Evolutionary conservation across 2,113 vertebrate species (phyloP).

Genomic region (Pimephales promelas): DNA sequence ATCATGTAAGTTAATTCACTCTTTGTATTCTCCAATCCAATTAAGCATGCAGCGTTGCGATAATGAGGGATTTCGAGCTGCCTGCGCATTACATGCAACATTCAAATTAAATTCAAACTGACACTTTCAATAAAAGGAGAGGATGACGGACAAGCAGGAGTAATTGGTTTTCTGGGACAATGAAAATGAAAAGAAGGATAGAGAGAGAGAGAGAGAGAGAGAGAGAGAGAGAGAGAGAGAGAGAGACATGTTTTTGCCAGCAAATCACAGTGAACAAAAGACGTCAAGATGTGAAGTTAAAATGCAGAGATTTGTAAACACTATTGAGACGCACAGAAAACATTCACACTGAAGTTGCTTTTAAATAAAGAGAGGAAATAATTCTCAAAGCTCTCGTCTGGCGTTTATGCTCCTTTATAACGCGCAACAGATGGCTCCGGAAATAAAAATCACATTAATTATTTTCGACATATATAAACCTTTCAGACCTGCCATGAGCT

Average conservation of each 20-base stretch:
- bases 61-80: conserved; percentile 60
- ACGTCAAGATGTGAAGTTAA: conserved; percentile 47
- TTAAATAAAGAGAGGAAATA: conserved; percentile 6
- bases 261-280: conserved; percentile 47
- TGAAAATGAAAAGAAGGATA: conserved; percentile 54
- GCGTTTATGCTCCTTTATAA: not conserved
- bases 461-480: not conserved
- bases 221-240: conserved; percentile 37
- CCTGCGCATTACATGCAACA: conserved; percentile 54
- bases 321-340: conserved; percentile 30
- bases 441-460: not conserved
- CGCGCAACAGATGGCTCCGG: not conserved
- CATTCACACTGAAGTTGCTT: conserved; percentile 21
- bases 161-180: conserved; percentile 58
- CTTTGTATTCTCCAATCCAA: conserved; percentile 55
- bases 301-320: conserved; percentile 56
- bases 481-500: not conserved
- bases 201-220: conserved; percentile 30
- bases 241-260: conserved; percentile 31
- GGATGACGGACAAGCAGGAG: conserved; percentile 60
- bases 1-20: conserved; percentile 60
- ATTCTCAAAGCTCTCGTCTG: not conserved
- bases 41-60: conserved; percentile 49
- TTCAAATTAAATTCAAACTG: conserved; percentile 58
- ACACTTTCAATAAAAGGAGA: conserved; percentile 58